Percentiles rank a stretch among this genome's conserved stretches.
Evolutionary conservation across 2,797 vertebrate species (phyloP).

Genomic region (Amphiprion clarkii): DNA sequence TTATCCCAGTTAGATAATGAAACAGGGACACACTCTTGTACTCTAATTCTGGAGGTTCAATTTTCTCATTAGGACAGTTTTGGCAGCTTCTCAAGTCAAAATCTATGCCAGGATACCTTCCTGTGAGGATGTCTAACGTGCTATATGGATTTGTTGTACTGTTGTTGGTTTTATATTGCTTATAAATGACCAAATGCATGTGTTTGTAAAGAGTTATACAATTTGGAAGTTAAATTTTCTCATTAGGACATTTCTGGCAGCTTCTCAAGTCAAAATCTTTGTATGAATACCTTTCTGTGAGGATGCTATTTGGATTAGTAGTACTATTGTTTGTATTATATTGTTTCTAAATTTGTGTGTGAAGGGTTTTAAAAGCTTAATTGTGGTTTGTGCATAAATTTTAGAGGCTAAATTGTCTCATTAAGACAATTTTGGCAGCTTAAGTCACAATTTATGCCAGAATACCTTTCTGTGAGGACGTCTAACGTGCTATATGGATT

Average conservation of each 20-base stretch:
- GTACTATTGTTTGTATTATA: no score
- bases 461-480: neutral
- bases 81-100: neutral
- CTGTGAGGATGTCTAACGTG: neutral
- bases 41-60: neutral
- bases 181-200: neutral
- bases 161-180: no score
- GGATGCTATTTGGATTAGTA: no score
- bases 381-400: neutral
- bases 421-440: neutral
- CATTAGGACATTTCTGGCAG: neutral
- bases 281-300: neutral
- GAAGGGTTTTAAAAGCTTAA: no score
- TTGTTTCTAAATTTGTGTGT: neutral
- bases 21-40: neutral
- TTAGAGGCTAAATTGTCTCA: neutral
- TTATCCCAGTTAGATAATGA: slow-evolving; percentile 34
- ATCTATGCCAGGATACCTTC: neutral
- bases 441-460: neutral
- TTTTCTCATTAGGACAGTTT: neutral
- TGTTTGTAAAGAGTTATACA: no score
- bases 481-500: neutral
- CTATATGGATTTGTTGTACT: no score
- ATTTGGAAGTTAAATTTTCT: neutral
- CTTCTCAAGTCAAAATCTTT: neutral